Conservation (phyloP, 2,113 vertebrate species). For the Argyrosomus japonicus region DNA sequence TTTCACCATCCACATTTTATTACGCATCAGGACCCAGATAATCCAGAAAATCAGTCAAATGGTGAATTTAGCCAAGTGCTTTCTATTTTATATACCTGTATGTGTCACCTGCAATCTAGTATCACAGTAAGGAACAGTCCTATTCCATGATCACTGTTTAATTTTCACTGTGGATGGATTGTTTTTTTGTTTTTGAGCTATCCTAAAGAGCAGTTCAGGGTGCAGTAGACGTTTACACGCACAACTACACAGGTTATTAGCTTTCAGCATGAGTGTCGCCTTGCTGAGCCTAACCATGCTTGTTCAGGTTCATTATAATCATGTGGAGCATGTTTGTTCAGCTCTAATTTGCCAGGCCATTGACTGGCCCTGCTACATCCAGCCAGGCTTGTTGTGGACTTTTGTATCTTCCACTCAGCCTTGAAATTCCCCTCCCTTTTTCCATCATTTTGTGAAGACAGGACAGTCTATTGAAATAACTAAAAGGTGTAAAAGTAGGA, state of each 20-base stretch:
- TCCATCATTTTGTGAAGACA: background rate
- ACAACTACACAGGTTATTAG: constrained; percentile 27
- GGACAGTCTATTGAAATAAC: background rate
- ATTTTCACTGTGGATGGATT: constrained; percentile 14
- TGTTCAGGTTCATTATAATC: constrained; percentile 43
- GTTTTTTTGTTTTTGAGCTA: background rate
- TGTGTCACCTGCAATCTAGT: background rate
- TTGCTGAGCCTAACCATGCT: background rate
- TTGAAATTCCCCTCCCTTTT: background rate
- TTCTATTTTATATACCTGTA: background rate
- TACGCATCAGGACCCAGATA: too few species aligned
- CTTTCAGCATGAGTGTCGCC: background rate
- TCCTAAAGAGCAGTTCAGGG: constrained; percentile 22
- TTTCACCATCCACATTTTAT: too few species aligned
- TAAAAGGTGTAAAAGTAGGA: background rate
- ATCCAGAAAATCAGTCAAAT: too few species aligned
- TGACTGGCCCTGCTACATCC: background rate
- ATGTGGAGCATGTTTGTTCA: constrained; percentile 52
- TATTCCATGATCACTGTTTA: constrained; percentile 22
- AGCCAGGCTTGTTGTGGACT: background rate
- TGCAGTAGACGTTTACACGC: constrained; percentile 10
- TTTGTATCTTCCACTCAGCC: constrained; percentile 7
- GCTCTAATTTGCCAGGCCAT: constrained; percentile 30
- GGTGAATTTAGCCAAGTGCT: too few species aligned
- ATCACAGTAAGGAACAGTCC: background rate